phyloP scores from a whole-genome alignment of 2,113 vertebrate species.

The Ia io region DNA sequence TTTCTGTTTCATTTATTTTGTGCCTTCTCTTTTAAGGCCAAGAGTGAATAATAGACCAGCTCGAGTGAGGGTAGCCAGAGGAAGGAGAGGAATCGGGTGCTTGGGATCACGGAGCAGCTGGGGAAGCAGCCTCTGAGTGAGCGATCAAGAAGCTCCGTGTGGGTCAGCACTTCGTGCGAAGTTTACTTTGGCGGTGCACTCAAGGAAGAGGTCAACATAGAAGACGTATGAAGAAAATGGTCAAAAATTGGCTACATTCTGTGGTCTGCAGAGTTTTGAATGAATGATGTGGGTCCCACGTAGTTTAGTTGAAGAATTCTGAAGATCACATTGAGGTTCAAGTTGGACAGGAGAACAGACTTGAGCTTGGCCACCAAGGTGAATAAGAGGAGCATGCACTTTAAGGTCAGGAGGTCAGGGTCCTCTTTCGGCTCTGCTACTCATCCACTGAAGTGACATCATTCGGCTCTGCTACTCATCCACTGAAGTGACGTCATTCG shows the following conservation, averaged over 20 bases:
- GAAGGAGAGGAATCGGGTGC: background rate
- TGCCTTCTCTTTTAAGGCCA: background rate
- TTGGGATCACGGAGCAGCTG: background rate
- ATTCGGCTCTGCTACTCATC: too few relatives aligned
- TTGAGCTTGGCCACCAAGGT: rapidly evolving
- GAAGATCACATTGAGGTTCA: background rate
- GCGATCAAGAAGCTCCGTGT: rapidly evolving
- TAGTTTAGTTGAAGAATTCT: background rate
- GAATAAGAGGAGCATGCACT: background rate
- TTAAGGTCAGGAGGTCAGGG: background rate
- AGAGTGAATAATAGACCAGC: background rate
- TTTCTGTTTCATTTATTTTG: background rate
- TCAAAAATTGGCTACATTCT: background rate
- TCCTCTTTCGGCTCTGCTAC: background rate
- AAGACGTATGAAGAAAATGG: background rate
- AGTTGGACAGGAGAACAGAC: background rate
- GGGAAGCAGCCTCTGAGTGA: background rate
- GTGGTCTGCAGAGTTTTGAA: background rate
- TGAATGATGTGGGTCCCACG: background rate
- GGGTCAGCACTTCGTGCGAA: background rate
- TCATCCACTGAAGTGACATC: background rate
- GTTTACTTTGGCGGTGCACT: background rate
- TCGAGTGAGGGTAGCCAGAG: background rate
- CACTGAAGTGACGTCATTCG: background rate
- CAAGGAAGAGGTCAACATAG: background rate